Evolutionary conservation across 2,888 invertebrate species (phyloP), one percentile per base, ranked within the genome.

Genomic region (Polylopha cassiicola): DNA sequence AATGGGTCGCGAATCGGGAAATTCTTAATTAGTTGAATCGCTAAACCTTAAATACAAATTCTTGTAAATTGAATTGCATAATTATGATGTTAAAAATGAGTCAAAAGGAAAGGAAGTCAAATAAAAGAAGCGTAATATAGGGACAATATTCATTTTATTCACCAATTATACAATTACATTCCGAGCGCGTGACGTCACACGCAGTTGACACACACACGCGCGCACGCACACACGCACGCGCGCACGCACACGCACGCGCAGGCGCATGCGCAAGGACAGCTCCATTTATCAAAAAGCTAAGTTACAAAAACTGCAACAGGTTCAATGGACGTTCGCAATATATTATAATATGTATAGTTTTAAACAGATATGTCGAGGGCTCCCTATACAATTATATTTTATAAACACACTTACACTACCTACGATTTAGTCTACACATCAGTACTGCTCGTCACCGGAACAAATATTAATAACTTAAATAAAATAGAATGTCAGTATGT

Each of bases 391-490:
- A 23, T 51, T 55, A 51, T 46, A 50, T 50, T 41, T 57, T 65
- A 63, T 61, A 66, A 59, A 65, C 69, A 70, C 67, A 48, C 65
- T 65, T 65, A 65, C 20, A 37, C 21, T 48, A 37, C 16, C 20
- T 38, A 38, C 48, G 39, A 47, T 50, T 43, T 29, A 47, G 44
- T 42, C 54, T 56, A 65, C 47, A 59, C 50, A 52, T 69, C 69
- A 69, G 69, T 69, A 69, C 69, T 46, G 65, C 70, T 68, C 70
- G 69, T 61, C 55, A 58, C 54, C 52, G 55, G 33, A 41, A 43
- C 43, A 39, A 43, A 27, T 43, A 30, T 18, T 30, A 44, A 37
- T 26, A 37, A 20, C 20, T 31, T 38, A 43, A 45, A 44, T 44
- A 34, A 28, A 32, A 46, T 26, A 32, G 22, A 38, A 11, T 21